Base-by-base conservation (phyloP, 2,888 invertebrate species). In the Lymantria monacha region DNA sequence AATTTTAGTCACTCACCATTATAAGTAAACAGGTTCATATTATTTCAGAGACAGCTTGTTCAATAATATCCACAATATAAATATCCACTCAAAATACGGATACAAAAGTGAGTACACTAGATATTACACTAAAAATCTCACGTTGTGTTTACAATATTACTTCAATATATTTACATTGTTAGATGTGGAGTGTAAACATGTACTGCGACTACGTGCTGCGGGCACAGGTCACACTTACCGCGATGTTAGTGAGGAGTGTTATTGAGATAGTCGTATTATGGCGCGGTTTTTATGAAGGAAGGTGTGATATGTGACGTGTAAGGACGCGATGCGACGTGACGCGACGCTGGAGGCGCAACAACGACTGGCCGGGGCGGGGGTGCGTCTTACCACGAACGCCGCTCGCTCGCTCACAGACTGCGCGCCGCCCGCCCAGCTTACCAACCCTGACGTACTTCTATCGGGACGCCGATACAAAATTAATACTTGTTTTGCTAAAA, bases 401-500 rank as follows among this genome's bases (percentile, higher is more conserved):
- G 48, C 59, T 51, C 58, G 51, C 59, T 49, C 72, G 69, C 64
- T 65, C 57, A 57, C 69, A 83, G 83, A 83, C 81, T 83, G 85
- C 83, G 83, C 84, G 85, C 83, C 85, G 81, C 79, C 81, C 79
- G 77, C 79, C 79, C 74, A 61, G 58, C 61, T 56, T 53, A 9
- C 42, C 9, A 30, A 44, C 37, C 42, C 36, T 36, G 58, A 73
- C 72, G 73, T 73, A n/a, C 3, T 37, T 43, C 15, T 33, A 38
- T 38, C 42, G 43, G 49, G 33, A 82, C 79, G 76, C 82, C 87
- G 87, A 89, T 88, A 88, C 88, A 87, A 87, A 88, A 89, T 90
- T 90, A 90, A 90, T 90, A 90, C 90, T 89, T 89, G 87, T 89
- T 89, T 89, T 86, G 84, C 85, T 85, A 87, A 88, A 87, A 89